A percentile compares a stretch with the other conserved stretches of the same genome.
Conservation (phyloP, 1,140 invertebrate species). For the Zaprionus vittiger region DNA sequence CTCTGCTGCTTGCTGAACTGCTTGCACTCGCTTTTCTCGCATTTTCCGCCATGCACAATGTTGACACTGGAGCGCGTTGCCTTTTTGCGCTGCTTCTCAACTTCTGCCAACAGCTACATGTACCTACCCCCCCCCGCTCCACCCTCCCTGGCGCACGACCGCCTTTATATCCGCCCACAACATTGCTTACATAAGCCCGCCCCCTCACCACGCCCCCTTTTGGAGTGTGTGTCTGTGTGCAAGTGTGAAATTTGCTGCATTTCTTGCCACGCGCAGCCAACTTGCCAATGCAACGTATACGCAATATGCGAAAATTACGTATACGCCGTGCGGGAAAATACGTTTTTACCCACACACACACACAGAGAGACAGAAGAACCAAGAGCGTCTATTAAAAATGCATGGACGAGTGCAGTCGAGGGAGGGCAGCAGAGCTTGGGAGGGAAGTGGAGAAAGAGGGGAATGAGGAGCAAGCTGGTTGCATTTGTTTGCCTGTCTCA, state of each 20-base stretch:
- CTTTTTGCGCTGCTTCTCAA: conserved; percentile 39
- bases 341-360: conserved; percentile 44
- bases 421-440: neutral
- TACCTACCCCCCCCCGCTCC: neutral
- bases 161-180: conserved; percentile 16
- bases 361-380: neutral
- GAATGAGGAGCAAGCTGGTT: neutral
- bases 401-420: conserved; percentile 36
- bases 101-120: conserved; percentile 17
- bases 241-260: conserved; percentile 53
- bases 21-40: conserved; percentile 51
- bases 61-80: conserved; percentile 66
- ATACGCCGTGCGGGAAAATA: conserved; percentile 65
- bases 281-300: conserved; percentile 72
- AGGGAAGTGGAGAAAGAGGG: neutral
- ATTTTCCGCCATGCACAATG: conserved; percentile 78
- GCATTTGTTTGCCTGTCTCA: conserved; percentile 34
- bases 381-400: conserved; percentile 48
- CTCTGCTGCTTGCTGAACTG: conserved; percentile 46
- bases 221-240: conserved; percentile 17
- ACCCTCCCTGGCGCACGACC: neutral
- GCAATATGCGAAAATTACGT: conserved; percentile 80
- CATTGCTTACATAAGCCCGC: conserved; percentile 65
- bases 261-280: conserved; percentile 60
- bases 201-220: neutral